A percentile compares a stretch with the other conserved stretches of the same genome.
Evolutionary conservation across 2,888 invertebrate genomes (phyloP).

Genomic region (Limnephilus marmoratus): DNA sequence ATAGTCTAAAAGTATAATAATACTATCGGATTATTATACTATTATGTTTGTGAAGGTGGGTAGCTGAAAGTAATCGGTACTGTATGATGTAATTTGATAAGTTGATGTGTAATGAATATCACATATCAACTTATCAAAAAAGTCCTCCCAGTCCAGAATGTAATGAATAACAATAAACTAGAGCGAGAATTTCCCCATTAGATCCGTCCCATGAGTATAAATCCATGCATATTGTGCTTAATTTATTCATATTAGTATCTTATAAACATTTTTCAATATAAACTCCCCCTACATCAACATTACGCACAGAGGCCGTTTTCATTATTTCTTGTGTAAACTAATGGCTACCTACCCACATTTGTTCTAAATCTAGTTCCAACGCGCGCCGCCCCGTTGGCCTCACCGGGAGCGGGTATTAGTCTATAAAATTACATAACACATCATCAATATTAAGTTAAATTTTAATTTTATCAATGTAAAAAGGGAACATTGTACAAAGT

Average conservation of each 20-base stretch:
- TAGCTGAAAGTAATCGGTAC: too few species aligned
- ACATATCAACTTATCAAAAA: not conserved
- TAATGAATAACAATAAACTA: not conserved
- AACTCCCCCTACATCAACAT: not conserved
- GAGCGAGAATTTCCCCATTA: too few species aligned
- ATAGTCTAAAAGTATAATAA: too few species aligned
- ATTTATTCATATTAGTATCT: not conserved
- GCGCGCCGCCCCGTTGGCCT: not conserved
- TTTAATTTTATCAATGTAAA: not conserved
- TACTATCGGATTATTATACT: too few species aligned
- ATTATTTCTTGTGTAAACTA: not conserved
- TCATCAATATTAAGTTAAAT: not conserved
- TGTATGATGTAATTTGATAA: too few species aligned
- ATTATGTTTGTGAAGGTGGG: too few species aligned
- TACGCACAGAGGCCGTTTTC: not conserved
- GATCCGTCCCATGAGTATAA: not conserved
- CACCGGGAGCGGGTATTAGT: not conserved
- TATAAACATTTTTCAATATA: not conserved
- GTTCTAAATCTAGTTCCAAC: not conserved
- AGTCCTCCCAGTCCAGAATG: not conserved
- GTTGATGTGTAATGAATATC: too few species aligned
- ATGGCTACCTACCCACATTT: not conserved
- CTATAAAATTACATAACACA: not conserved
- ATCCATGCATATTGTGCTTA: not conserved
- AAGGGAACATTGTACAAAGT: not conserved